These are phyloP conservation scores for Semnopithecus entellus DNA, from an alignment of 2,113 vertebrate species.

Conservation along the genomic window DNA sequence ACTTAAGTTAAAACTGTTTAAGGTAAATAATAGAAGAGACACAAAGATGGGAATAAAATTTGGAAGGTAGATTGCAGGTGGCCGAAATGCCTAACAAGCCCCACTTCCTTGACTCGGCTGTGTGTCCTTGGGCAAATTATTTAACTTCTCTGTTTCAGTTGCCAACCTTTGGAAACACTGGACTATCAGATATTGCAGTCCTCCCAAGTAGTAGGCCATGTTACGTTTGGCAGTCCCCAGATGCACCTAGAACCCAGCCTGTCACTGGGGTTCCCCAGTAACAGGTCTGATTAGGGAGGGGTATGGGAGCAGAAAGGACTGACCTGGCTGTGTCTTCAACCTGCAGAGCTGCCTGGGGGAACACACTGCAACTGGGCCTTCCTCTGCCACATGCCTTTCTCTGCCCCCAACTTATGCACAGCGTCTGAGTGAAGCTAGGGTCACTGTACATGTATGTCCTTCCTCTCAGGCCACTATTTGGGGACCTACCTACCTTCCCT, in stretches of 20 bases:
- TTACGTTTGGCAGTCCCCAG: background rate
- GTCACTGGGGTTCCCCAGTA: background rate
- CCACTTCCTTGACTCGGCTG: background rate
- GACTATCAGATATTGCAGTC: background rate
- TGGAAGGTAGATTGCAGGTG: background rate
- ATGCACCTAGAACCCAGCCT: background rate
- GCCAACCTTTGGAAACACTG: background rate
- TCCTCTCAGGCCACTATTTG: background rate
- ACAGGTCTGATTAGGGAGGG: background rate
- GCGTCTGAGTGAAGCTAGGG: background rate
- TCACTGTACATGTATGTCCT: background rate
- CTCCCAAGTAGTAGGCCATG: background rate
- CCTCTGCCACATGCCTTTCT: background rate
- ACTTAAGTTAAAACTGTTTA: background rate
- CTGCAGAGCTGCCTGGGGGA: background rate
- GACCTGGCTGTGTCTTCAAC: rapidly evolving
- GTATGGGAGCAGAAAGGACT: background rate
- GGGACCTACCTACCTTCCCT: background rate
- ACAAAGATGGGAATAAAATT: background rate
- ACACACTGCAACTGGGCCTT: background rate
- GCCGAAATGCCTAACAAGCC: background rate
- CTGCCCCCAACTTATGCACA: background rate
- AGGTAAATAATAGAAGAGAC: background rate
- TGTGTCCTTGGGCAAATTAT: background rate
- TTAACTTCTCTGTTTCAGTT: background rate